Percentiles rank a stretch among this genome's conserved stretches.
phyloP scores from a whole-genome alignment of 2,888 invertebrate species.

The Melangyna quadrimaculata region DNA sequence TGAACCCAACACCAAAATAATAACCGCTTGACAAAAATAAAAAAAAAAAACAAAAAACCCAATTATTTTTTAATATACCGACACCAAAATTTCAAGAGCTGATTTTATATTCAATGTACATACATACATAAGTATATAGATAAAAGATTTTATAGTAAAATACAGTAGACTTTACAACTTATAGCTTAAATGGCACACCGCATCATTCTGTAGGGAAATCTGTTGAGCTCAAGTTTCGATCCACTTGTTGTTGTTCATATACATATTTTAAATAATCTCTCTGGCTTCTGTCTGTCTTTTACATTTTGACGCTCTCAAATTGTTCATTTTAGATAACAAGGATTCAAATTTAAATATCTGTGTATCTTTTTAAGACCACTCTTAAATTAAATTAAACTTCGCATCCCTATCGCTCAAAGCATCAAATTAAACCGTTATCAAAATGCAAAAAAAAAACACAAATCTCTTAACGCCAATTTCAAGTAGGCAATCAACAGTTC shows the following conservation, averaged over 20 bases:
- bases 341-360: background rate
- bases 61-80: background rate
- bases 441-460: background rate
- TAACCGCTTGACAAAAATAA: background rate
- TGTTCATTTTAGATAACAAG: background rate
- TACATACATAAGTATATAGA: background rate
- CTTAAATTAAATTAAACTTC: slow-evolving; percentile 4
- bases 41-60: too few relatives aligned
- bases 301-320: background rate
- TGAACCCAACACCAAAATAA: slow-evolving; percentile 8
- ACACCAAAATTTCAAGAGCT: background rate
- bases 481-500: slow-evolving; percentile 35
- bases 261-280: slow-evolving; percentile 1
- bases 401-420: background rate
- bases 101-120: background rate
- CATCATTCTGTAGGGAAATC: background rate
- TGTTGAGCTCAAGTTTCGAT: slow-evolving; percentile 1
- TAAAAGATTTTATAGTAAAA: background rate
- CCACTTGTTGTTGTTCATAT: slow-evolving; percentile 25
- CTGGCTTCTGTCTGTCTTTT: background rate
- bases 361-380: background rate
- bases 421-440: background rate
- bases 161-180: background rate
- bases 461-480: background rate
- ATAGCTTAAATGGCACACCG: background rate